Evolutionary conservation across 2,113 vertebrate species (phyloP), one percentile per base, ranked within the genome.

Genomic region (Mormyrus iriodes): DNA sequence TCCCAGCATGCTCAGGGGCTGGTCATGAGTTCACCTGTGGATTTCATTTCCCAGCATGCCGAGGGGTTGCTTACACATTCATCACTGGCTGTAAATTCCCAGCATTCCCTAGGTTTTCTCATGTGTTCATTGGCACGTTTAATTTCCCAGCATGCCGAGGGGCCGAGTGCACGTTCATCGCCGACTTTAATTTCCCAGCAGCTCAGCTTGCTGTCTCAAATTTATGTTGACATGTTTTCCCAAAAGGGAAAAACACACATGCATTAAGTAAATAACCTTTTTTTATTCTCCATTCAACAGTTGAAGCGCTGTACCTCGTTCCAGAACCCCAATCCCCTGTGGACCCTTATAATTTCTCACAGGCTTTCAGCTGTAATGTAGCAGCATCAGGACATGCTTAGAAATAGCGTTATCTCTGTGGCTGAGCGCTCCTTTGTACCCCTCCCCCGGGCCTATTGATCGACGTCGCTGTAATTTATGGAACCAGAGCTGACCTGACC

Each of bases 181-280:
- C 52, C 13, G 52, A 12, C 4, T 82, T 82, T 89, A 61, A 89
- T 61, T 89, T 89, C 79, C 52, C 88, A 7, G 52, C 88, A 89
- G 51, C 61, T 89, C 19, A 58, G 48, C 76, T 15, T 42, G 42
- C 79, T 61, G 88, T 53, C 49, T 55, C 51, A 84, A 53, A 85
- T 89, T 89, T 82, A 89, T 55, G 79, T 31, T 84, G 88, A 61
- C 88, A 84, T 1, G 79, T 89, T 84, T 85, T 76, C 79, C 79
- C 79, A 55, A 89, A 89, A 52, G 53, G 44, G 42, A 27, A 27
- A 55, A 89, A 85, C 46, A 48, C 42, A 88, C 82, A 65, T 55
- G 6, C 52, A 44, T 44, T 89, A 24, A 84, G 55, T 89, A 85
- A 89, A 84, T 89, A 89, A 88, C 69, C 19, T 55, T 89, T 89